Evolutionary conservation across 2,888 invertebrate genomes (phyloP).

Genomic region (Stictocephala bisonia): DNA sequence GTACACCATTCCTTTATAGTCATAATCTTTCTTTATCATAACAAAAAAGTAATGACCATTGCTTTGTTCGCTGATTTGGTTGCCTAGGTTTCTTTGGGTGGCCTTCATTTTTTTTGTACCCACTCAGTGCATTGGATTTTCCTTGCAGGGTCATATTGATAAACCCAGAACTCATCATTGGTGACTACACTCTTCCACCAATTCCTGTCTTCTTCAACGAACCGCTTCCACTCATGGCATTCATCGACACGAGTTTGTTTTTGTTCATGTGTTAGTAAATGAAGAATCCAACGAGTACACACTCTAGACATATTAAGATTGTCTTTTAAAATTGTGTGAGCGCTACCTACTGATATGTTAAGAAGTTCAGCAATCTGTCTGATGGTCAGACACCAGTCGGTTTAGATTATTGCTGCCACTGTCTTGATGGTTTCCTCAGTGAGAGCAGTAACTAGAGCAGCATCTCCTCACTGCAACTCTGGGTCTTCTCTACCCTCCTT

Average conservation of each 20-base stretch:
- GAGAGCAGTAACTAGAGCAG: conserved; percentile 10
- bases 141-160: conserved; percentile 3
- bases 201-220: conserved; percentile 7
- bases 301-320: conserved; percentile 6
- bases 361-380: conserved; percentile 7
- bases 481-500: neutral
- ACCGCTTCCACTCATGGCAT: conserved; percentile 4
- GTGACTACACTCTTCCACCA: conserved; percentile 2
- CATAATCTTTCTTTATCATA: too few species aligned
- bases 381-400: neutral
- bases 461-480: conserved; percentile 6
- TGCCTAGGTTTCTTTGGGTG: conserved; percentile 21
- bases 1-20: conserved; percentile 40
- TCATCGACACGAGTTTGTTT: conserved; percentile 5
- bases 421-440: neutral
- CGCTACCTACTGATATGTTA: conserved; percentile 1
- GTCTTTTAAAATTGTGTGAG: conserved; percentile 13
- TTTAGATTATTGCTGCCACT: neutral
- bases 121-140: neutral
- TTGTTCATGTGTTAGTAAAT: conserved; percentile 1
- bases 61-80: conserved; percentile 26
- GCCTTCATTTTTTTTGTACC: neutral
- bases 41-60: conserved; percentile 43
- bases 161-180: neutral
- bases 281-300: neutral